Base-by-base conservation (phyloP, 37 sponge, comb jelly and placozoan species). In the Chondrilla cf. caribensis region DNA sequence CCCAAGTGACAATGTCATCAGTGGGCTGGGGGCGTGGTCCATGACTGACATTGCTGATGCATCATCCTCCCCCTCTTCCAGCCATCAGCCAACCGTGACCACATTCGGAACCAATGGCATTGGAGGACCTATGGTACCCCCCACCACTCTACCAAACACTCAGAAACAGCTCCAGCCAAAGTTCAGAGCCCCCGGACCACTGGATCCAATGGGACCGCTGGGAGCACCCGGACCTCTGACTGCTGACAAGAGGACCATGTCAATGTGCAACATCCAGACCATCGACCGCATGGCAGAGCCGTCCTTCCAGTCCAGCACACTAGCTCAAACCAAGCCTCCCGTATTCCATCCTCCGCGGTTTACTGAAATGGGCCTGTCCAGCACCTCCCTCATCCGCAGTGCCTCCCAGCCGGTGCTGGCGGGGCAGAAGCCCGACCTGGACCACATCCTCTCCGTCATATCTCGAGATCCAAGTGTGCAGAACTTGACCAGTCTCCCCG, bases 381-480 rank as follows among this genome's bases (percentile, higher is more conserved):
- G n/a, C n/a, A n/a, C n/a, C n/a, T n/a, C n/a, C n/a, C n/a, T n/a
- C n/a, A n/a, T n/a, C n/a, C 33, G 70, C 33, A 68, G 70, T 68
- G 70, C 37, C 2, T 68, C 70, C 7, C 70, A 68, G 32, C 70
- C 70, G 33, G 32, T 3, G 35, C 70, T 68, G 3, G 32, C 36
- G 18, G 32, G 36, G 35, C 36, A 19, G 6, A 68, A 68, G 70
- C 32, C 32, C 32, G 70, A 68, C 32, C 70, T 68, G 33, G 70
- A 68, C 70, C 70, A 68, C 70, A 68, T 68, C 32, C 35, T 68
- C 35, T 68, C 70, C 2, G 37, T 68, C 70, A 68, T 68, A 2
- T 68, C 70, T 3, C 33, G 70, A 3, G 70, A 68, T 28, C 70
- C 33, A 2, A 68, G 70, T 14, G 70, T 68, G 4, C 26, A 37